Evolutionary conservation across 92 coral and sea anemone species (phyloP).

Genomic region (Heteractis magnifica): DNA sequence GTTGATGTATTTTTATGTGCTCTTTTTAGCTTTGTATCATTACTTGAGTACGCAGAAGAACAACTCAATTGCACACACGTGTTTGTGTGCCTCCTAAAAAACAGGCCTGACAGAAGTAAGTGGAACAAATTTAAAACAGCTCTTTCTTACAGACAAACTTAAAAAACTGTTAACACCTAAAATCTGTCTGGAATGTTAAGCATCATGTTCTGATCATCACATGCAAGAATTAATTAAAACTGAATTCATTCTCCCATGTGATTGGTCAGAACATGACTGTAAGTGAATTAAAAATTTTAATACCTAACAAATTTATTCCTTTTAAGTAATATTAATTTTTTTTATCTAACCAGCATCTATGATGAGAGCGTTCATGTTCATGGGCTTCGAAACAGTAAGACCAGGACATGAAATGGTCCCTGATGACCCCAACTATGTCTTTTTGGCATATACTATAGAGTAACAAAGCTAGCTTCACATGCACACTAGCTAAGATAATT

Average conservation of each 20-base stretch:
- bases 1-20: background rate
- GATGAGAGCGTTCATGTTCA: conserved; percentile 90
- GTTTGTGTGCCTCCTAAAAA: conserved; percentile 78
- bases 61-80: conserved; percentile 73
- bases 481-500: background rate
- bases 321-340: background rate
- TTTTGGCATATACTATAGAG: conserved; percentile 83
- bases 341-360: conserved; percentile 46
- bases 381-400: conserved; percentile 79
- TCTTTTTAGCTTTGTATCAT: conserved; percentile 67
- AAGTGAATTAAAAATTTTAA: no score
- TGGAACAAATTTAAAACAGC: background rate
- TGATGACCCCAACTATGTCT: conserved; percentile 53
- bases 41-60: conserved; percentile 90
- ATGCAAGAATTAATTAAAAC: no score
- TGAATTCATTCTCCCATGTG: no score
- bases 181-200: no score
- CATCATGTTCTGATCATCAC: no score
- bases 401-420: conserved; percentile 79
- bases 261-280: no score
- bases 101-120: conserved; percentile 75
- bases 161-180: no score
- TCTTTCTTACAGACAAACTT: no score
- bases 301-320: no score
- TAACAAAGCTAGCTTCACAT: conserved; percentile 17